Base-by-base conservation (phyloP, 2,113 vertebrate species). In the Ciconia boyciana region DNA sequence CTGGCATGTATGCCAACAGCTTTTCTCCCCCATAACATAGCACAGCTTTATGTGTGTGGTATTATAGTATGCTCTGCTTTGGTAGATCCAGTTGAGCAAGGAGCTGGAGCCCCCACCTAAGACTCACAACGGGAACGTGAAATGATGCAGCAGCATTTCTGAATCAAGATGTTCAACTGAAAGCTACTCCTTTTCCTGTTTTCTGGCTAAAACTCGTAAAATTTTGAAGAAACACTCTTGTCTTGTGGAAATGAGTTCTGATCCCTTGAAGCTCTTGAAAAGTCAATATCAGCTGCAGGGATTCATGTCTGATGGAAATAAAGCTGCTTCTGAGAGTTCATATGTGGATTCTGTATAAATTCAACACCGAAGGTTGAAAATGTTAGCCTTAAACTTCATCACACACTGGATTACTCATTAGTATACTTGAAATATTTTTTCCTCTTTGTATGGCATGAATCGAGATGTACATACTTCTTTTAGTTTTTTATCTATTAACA, bases 341-440 rank as follows among this genome's bases (percentile, higher is more conserved):
- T 55, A n/a, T 39, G 22, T 84, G 61, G 26, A 62, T 89, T 93
- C 52, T 78, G 12, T 61, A 48, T 70, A 77, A 77, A 65, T 66
- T 93, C 68, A 48, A 28, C 22, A 76, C 77, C 72, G 46, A 83
- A 49, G 29, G 21, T 82, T 90, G 90, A 96, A 96, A 96, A 90
- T 69, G 52, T 88, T 96, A 79, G 80, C 49, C 28, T 95, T 94
- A 81, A 93, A 57, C 72, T 96, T 96, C 51, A 83, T 82, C 76
- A 88, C 25, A 96, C 88, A 91, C 96, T 91, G 94, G 89, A 81
- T 92, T 96, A 60, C 16, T 83, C 65, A 61, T 77, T 94, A 41
- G 22, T 91, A 48, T 96, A 96, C 89, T 97, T 96, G 94, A 97
- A 95, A 69, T 83, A 64, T 39, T 64, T 91, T 82, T 65, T 8